Percentiles rank a stretch among this genome's conserved stretches.
These are phyloP conservation scores for Zygothrica quintamaculata DNA, from an alignment of 2,888 invertebrate species.

Conservation along the genomic window DNA sequence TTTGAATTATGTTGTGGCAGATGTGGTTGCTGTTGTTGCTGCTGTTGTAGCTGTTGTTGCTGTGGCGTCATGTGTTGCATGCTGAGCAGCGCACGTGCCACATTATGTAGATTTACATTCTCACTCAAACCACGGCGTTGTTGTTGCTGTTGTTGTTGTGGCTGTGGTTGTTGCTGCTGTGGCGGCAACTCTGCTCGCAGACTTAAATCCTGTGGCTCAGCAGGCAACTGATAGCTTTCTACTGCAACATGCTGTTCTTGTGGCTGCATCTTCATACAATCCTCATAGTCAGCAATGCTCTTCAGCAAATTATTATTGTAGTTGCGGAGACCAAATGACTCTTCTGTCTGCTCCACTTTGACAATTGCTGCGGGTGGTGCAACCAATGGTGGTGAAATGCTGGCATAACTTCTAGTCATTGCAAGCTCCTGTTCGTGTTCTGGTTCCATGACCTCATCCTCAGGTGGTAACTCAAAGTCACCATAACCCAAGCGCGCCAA, in stretches of 20 bases:
- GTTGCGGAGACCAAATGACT: conserved; percentile 65
- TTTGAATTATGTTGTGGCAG: conserved; percentile 15
- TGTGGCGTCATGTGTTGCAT: conserved; percentile 73
- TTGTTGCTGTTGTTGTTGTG: neutral
- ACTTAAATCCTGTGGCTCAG: conserved; percentile 83
- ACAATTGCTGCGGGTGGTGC: conserved; percentile 12
- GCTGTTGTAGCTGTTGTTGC: conserved; percentile 39
- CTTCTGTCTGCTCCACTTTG: conserved; percentile 52
- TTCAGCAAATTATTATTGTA: conserved; percentile 78
- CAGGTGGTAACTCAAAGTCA: conserved; percentile 71
- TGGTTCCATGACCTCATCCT: conserved; percentile 60
- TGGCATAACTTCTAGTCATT: conserved; percentile 36
- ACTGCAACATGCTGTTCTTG: conserved; percentile 16
- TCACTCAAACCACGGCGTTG: conserved; percentile 75
- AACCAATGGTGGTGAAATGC: conserved; percentile 34
- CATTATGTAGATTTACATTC: conserved; percentile 78
- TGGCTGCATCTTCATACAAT: conserved; percentile 69
- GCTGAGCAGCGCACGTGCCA: conserved; percentile 80
- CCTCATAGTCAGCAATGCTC: conserved; percentile 81
- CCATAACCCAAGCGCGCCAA: conserved; percentile 81
- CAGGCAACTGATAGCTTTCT: conserved; percentile 19
- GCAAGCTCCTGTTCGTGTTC: conserved; percentile 28
- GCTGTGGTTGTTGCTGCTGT: conserved; percentile 15
- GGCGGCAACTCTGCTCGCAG: conserved; percentile 37
- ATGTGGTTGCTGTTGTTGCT: conserved; percentile 34